Evolutionary conservation across 2,888 invertebrate genomes (phyloP), one percentile per base, ranked within the genome.

Genomic region (Lepidonotus clava): DNA sequence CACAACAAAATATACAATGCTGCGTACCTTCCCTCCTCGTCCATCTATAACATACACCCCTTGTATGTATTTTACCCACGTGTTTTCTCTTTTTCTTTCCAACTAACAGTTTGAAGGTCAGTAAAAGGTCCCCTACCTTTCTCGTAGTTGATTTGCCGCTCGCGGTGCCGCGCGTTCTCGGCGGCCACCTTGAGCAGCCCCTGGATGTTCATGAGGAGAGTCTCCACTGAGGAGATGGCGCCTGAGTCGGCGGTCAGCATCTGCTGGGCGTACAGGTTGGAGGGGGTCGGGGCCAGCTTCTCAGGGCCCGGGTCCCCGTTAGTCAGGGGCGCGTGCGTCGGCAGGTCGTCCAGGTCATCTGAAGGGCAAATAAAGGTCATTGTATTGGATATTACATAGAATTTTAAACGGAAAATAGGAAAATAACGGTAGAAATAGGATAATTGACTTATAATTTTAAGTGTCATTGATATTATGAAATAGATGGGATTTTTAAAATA

Each of bases 181-280:
- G 98, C 98, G n/a, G 98, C 98, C 88, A 98, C 98, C 95, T 98
- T 98, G 89, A 98, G 96, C 90, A 98, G 96, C 85, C 98, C 98
- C 95, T 98, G 98, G 93, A 99, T 98, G 95, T 98, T 98, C 93
- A 98, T 96, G 90, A 98, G 96, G 90, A 98, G 96, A 88, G 98
- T 98, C 95, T 98, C 98, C 87, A 98, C 98, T 92, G 98, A 98
- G 90, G 97, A 97, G 91, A 85, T 86, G 77, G 86, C 86, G 11
- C 76, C 66, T 38, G 28, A 80, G 21, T 80, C 80, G 21, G 53
- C 66, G 80, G 77, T 77, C 51, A 86, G 77, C 61, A 86, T 80
- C 41, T 86, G 86, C 24, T 71, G 76, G 14, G 77, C 56, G 40
- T 85, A 71, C 51, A 76, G 32, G 28, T 36, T 36, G 34, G n/a